Evolutionary conservation across 2,888 invertebrate species (phyloP).

Genomic region (Drosophila aldrichi): DNA sequence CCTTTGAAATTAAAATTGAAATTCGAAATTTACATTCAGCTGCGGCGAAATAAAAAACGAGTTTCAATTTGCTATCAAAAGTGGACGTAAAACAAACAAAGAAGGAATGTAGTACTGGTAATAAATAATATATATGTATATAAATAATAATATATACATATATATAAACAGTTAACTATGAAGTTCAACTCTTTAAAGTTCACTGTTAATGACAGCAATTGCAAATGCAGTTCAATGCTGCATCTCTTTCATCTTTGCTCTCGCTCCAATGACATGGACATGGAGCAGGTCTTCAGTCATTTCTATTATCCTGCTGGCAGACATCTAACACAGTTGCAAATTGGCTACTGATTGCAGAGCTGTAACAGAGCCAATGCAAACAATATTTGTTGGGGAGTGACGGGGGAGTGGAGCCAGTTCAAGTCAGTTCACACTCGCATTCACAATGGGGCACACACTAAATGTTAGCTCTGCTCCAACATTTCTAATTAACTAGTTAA

Average conservation of each 20-base stretch:
- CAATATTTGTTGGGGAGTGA: neutral
- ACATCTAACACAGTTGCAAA: slow-evolving; percentile 36
- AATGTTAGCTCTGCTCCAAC: slow-evolving; percentile 24
- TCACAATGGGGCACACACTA: slow-evolving; percentile 16
- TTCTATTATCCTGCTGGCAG: slow-evolving; percentile 15
- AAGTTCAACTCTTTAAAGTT: neutral
- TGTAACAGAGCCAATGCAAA: neutral
- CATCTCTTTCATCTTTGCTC: neutral
- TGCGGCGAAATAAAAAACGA: slow-evolving; percentile 51
- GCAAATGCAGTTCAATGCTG: neutral
- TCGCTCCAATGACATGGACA: neutral
- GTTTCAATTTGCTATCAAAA: slow-evolving; percentile 34
- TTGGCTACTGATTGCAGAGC: slow-evolving; percentile 36
- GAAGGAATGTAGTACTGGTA: neutral
- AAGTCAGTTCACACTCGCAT: slow-evolving; percentile 22
- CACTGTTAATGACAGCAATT: neutral
- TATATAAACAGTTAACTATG: neutral
- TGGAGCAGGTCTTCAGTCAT: neutral
- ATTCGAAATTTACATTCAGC: no score
- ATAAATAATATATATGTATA: neutral
- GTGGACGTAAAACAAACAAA: neutral
- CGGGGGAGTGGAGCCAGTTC: slow-evolving; percentile 17
- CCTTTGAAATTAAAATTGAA: slow-evolving; percentile 49
- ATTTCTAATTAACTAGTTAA: slow-evolving; percentile 50
- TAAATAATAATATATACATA: neutral